These are phyloP conservation scores for Panthera tigris DNA, from an alignment of 2,113 vertebrate species.

Conservation along the genomic window DNA sequence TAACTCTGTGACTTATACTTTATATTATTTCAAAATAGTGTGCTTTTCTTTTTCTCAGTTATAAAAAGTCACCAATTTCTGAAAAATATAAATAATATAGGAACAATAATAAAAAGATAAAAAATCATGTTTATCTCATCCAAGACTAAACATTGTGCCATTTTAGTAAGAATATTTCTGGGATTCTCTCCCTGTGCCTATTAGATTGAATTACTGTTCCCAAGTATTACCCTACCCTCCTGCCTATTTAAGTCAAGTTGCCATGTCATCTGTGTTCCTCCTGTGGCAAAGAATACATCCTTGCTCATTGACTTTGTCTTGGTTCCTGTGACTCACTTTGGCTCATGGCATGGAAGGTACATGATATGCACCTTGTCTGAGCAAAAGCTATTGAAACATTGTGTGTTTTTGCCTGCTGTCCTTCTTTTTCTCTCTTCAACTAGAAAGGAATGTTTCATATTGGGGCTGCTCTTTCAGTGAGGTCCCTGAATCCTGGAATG, in stretches of 20 bases:
- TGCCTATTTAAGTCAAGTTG: not conserved
- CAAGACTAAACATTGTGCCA: not conserved
- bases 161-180: not conserved
- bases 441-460: not conserved
- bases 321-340: not conserved
- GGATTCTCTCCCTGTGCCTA: not conserved
- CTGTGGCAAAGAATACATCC: not conserved
- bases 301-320: not conserved
- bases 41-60: not conserved
- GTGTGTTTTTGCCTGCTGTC: not conserved
- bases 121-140: not conserved
- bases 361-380: not conserved
- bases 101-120: not conserved
- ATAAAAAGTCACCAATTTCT: not conserved
- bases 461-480: not conserved
- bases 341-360: not conserved
- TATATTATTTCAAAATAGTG: not conserved
- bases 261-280: not conserved
- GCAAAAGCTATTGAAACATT: not conserved
- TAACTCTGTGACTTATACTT: not conserved
- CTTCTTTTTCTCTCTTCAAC: not conserved
- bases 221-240: not conserved
- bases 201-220: not conserved
- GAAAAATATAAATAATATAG: not conserved
- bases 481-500: not conserved